Conservation (phyloP, 2,797 vertebrate species). For the Pseudomugil gertrudae region DNA sequence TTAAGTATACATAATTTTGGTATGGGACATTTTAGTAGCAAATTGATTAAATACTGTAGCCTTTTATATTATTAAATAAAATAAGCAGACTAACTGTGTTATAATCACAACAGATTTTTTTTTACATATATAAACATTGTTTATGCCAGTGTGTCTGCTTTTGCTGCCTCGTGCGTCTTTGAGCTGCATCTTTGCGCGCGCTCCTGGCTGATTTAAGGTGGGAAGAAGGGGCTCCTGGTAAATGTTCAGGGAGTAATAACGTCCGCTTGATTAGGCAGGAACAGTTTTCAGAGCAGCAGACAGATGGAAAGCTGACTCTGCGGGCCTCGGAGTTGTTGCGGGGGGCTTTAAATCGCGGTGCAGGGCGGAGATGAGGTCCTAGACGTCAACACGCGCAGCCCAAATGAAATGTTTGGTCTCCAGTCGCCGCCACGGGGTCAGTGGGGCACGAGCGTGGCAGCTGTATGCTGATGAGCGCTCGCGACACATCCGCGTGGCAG, state of each 20-base stretch:
- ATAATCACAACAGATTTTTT: not conserved
- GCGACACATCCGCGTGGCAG: constrained; percentile 32
- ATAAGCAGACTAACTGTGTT: not conserved
- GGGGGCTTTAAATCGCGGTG: constrained; percentile 59
- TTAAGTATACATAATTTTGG: too few species aligned
- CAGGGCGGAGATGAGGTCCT: constrained; percentile 23
- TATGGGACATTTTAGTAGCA: too few species aligned
- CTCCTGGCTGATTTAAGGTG: constrained; percentile 68
- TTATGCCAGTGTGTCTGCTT: not conserved
- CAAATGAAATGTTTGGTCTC: constrained; percentile 58
- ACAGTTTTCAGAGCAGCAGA: constrained; percentile 61
- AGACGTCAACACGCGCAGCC: not conserved
- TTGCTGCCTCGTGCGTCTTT: constrained; percentile 12
- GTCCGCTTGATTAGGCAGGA: constrained; percentile 80
- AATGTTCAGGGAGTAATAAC: constrained; percentile 74
- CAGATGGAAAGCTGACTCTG: constrained; percentile 80
- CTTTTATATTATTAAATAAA: not conserved
- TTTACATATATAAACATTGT: not conserved
- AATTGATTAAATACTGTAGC: not conserved
- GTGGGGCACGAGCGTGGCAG: constrained; percentile 70
- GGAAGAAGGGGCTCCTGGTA: constrained; percentile 46
- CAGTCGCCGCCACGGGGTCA: constrained; percentile 49
- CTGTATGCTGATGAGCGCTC: constrained; percentile 87
- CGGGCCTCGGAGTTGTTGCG: constrained; percentile 10
- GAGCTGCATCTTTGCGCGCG: constrained; percentile 34